Percentiles rank a stretch among this genome's conserved stretches.
These are phyloP conservation scores for Dichetophora obliterata DNA, from an alignment of 2,888 invertebrate species.

Conservation along the genomic window DNA sequence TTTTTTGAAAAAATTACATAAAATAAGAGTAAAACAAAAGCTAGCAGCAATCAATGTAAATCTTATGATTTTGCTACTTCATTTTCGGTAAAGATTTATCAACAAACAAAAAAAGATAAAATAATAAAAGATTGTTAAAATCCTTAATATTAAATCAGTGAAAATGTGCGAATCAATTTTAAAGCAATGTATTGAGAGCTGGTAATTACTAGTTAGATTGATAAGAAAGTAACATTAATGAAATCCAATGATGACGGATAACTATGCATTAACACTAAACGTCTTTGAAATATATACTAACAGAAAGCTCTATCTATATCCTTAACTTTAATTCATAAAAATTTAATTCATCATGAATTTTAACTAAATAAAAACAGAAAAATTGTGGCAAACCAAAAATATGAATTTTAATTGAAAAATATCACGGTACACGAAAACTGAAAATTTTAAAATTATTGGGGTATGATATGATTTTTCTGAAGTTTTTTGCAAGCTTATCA, in stretches of 20 bases:
- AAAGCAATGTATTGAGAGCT: not conserved
- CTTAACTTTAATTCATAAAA: conserved; percentile 14
- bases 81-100: conserved; percentile 2
- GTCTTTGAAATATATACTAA: conserved; percentile 15
- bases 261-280: too few relatives aligned
- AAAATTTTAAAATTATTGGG: too few relatives aligned
- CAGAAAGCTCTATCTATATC: conserved; percentile 22
- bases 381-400: conserved; percentile 18
- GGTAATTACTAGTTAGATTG: not conserved
- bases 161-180: not conserved
- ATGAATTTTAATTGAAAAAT: not conserved
- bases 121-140: conserved; percentile 1
- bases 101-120: not conserved
- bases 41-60: not conserved
- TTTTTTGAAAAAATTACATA: not conserved
- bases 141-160: conserved; percentile 28
- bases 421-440: too few relatives aligned
- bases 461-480: too few relatives aligned
- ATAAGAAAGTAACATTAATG: not conserved
- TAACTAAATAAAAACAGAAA: conserved; percentile 36
- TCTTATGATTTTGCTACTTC: not conserved
- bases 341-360: conserved; percentile 30
- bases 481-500: too few relatives aligned
- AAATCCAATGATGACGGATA: not conserved
- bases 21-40: not conserved